Evolutionary conservation across 2,888 invertebrate genomes (phyloP).

Genomic region (Heterodera filipjevi): DNA sequence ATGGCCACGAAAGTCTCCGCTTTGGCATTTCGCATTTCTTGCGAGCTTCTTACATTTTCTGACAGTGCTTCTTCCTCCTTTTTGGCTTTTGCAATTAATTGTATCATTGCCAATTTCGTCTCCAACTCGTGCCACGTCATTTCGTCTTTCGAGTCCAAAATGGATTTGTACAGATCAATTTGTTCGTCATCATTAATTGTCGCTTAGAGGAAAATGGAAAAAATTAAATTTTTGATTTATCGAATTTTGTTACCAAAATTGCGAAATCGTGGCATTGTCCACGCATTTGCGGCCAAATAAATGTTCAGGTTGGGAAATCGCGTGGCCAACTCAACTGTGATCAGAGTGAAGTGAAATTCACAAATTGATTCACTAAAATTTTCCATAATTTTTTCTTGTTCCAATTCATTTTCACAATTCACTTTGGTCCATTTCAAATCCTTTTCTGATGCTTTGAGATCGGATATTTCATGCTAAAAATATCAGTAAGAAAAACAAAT

Average conservation of each 20-base stretch:
- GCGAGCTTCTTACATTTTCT: background rate
- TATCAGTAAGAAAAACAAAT: no score
- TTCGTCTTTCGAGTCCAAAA: background rate
- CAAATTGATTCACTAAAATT: background rate
- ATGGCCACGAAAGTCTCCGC: background rate
- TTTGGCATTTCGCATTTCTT: background rate
- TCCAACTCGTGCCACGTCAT: background rate
- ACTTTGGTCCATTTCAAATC: background rate
- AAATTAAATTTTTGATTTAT: background rate
- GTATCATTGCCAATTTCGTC: background rate
- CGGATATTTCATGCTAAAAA: background rate
- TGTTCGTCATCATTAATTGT: background rate
- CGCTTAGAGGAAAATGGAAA: background rate
- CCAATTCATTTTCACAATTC: background rate
- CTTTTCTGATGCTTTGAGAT: background rate
- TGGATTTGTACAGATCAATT: background rate
- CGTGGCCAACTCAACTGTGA: background rate
- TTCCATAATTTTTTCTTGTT: background rate
- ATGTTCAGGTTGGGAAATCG: background rate
- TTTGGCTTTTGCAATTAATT: background rate
- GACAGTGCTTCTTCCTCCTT: background rate
- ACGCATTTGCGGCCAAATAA: background rate
- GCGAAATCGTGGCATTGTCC: background rate
- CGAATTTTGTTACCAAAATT: background rate
- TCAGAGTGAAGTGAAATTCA: background rate